These are phyloP conservation scores for Ophioninae sp. DNA, from an alignment of 2,888 invertebrate species.

Conservation along the genomic window DNA sequence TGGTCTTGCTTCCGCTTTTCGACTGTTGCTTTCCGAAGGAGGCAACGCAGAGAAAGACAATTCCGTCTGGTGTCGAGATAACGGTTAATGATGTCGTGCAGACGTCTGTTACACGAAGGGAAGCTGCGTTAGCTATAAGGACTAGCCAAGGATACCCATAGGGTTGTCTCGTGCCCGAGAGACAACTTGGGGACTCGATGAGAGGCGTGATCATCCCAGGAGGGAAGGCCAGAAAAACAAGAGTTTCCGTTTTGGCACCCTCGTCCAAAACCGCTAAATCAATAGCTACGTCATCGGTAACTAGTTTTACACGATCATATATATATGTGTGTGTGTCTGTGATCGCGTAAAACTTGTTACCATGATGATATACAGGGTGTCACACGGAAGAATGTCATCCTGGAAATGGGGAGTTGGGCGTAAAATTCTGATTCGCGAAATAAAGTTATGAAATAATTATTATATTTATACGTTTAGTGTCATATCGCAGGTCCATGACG, in stretches of 20 bases:
- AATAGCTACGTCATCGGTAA: constrained; percentile 76
- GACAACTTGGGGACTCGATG: constrained; percentile 23
- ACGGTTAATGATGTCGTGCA: constrained; percentile 71
- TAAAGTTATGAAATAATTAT: too few relatives aligned
- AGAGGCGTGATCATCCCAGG: constrained; percentile 24
- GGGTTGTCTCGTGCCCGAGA: constrained; percentile 49
- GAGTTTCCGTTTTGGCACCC: constrained; percentile 65
- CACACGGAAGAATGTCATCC: too few relatives aligned
- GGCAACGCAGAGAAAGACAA: constrained; percentile 12
- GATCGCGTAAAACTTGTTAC: too few relatives aligned
- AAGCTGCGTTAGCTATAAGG: constrained; percentile 39
- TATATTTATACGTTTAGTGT: too few relatives aligned
- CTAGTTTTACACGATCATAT: constrained; percentile 67
- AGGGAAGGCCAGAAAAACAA: constrained; percentile 57
- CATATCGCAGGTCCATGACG: too few relatives aligned
- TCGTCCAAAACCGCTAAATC: constrained; percentile 74
- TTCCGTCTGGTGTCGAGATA: constrained; percentile 63
- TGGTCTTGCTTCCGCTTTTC: not conserved
- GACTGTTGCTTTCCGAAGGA: not conserved
- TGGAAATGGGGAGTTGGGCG: too few relatives aligned
- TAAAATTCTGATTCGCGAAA: too few relatives aligned
- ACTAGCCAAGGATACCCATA: constrained; percentile 58
- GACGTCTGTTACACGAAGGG: constrained; percentile 42
- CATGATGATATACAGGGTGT: too few relatives aligned
- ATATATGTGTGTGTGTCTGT: too few relatives aligned